phyloP scores from a whole-genome alignment of 2,797 vertebrate species.

The Meriones psammophilus region DNA sequence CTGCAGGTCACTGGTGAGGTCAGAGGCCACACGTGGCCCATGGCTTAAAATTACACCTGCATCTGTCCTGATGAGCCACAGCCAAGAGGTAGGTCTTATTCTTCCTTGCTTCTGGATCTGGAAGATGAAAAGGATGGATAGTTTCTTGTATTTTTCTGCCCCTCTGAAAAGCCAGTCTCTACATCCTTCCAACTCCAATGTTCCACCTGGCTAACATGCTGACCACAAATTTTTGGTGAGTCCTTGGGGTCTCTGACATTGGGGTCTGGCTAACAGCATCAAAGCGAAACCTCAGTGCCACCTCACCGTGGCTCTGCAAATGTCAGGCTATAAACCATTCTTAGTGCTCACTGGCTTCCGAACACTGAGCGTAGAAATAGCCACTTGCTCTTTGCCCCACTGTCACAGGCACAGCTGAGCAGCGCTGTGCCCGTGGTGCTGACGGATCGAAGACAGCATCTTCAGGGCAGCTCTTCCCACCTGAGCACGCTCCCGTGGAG shows the following conservation, averaged over 20 bases:
- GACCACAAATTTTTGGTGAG: not conserved
- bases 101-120: not conserved
- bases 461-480: not conserved
- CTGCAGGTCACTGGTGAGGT: not conserved
- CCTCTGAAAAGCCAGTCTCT: not conserved
- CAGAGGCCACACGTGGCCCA: no score
- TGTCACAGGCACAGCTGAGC: constrained; percentile 72
- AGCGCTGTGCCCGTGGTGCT: constrained; percentile 75
- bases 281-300: not conserved
- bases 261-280: not conserved
- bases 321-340: constrained; percentile 82
- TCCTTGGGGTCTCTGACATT: not conserved
- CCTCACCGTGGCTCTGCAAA: not conserved
- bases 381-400: constrained; percentile 79
- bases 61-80: not conserved
- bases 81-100: not conserved
- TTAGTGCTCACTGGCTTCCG: constrained; percentile 68
- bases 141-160: not conserved
- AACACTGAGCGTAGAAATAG: constrained; percentile 82
- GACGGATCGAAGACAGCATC: constrained; percentile 48
- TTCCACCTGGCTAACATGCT: not conserved
- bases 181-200: no score
- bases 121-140: not conserved
- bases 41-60: no score
- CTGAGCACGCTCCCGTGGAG: fast-evolving